Evolutionary conservation across 2,888 invertebrate species (phyloP).

Genomic region (Lottia gigantea): DNA sequence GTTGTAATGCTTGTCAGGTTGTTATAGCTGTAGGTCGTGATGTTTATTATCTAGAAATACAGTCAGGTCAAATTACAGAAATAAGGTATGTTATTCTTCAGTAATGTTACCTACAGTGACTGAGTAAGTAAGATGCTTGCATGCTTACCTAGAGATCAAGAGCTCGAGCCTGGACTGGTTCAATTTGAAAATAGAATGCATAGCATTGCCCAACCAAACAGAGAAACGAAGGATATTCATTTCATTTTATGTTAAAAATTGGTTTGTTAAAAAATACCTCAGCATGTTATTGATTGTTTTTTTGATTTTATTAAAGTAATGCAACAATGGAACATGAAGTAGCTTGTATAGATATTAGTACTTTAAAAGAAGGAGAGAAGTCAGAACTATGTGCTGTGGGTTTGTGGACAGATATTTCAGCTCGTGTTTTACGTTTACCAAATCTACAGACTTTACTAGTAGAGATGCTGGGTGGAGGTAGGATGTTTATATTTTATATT

Average conservation of each 20-base stretch:
- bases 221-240: too few relatives aligned
- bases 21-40: conserved; percentile 89
- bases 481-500: conserved; percentile 17
- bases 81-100: conserved; percentile 44
- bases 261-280: too few relatives aligned
- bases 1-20: conserved; percentile 81
- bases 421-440: conserved; percentile 85
- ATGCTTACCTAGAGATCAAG: too few relatives aligned
- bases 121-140: too few relatives aligned
- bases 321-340: conserved; percentile 89
- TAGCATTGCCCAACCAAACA: too few relatives aligned
- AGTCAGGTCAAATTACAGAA: conserved; percentile 65
- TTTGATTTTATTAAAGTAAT: conserved; percentile 48
- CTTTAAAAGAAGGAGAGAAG: conserved; percentile 66
- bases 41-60: conserved; percentile 84
- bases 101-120: too few relatives aligned
- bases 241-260: too few relatives aligned
- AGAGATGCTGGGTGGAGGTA: conserved; percentile 84
- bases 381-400: conserved; percentile 84
- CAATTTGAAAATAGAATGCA: too few relatives aligned
- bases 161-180: too few relatives aligned
- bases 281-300: background rate
- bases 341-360: conserved; percentile 94
- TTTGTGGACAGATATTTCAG: conserved; percentile 97
- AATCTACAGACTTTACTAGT: conserved; percentile 83